Conservation (phyloP, 2,797 vertebrate species). For the Antennarius maculatus region DNA sequence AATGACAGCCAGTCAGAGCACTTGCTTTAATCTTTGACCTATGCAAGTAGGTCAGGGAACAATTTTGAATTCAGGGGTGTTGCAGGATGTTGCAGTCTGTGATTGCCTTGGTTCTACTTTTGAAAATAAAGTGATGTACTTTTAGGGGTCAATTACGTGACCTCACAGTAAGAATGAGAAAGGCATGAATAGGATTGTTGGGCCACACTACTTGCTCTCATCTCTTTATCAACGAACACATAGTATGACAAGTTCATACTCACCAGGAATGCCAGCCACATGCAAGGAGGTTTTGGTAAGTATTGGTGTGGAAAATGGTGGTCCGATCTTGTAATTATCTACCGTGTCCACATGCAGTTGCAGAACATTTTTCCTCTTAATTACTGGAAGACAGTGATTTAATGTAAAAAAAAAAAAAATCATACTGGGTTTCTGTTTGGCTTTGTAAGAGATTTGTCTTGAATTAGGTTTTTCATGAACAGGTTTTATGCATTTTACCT, state of each 20-base stretch:
- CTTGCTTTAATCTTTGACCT: too few relatives aligned
- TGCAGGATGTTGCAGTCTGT: too few relatives aligned
- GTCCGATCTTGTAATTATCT: slow-evolving; percentile 80
- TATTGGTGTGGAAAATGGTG: slow-evolving; percentile 53
- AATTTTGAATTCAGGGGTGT: too few relatives aligned
- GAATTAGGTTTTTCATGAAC: not conserved
- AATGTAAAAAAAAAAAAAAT: not conserved
- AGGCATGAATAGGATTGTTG: too few relatives aligned
- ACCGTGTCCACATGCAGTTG: slow-evolving; percentile 86
- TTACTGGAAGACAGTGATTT: slow-evolving; percentile 76
- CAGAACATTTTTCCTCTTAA: slow-evolving; percentile 82
- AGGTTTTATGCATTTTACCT: slow-evolving; percentile 76
- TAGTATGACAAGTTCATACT: slow-evolving; percentile 24
- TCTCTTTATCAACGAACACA: not conserved
- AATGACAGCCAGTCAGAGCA: too few relatives aligned
- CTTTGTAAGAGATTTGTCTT: not conserved
- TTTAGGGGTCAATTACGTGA: too few relatives aligned
- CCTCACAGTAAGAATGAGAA: too few relatives aligned
- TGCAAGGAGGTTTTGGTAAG: slow-evolving; percentile 80
- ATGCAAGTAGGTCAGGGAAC: too few relatives aligned
- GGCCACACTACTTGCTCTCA: too few relatives aligned
- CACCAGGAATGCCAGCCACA: slow-evolving; percentile 92
- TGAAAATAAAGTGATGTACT: too few relatives aligned
- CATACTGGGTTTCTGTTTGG: not conserved
- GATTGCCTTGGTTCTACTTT: too few relatives aligned